Base-by-base conservation (phyloP, 2,113 vertebrate species). In the Epinephelus cyanopodus region DNA sequence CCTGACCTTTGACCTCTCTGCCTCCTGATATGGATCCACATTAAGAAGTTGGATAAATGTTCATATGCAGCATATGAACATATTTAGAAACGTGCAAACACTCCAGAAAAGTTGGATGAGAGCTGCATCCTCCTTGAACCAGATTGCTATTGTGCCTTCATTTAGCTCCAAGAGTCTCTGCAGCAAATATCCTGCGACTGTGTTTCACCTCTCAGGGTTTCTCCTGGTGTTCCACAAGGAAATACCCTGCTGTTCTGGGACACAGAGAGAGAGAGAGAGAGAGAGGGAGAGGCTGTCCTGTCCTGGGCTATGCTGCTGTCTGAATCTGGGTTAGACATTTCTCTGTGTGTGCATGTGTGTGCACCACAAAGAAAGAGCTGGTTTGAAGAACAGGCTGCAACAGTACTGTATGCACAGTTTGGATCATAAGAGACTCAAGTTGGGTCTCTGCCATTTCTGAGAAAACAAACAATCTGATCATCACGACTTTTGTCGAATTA, bases 191-290 rank as follows among this genome's bases (percentile, higher is more conserved):
- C 81, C 54, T 66, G 77, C 62, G 54, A 86, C 87, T 81, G 71
- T 66, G 75, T 82, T 86, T 84, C 78, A 90, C 84, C 82, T 92
- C 80, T 80, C 81, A 75, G 86, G 79, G 86, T 58, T 90, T 82
- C 81, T 90, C 83, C 81, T 81, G 85, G 87, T 80, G 74, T 86
- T 88, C 89, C 86, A 88, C 80, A 81, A 93, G 89, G 86, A 93
- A 91, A 92, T 77, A 86, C 87, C 90, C 86, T 71, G 81, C 81
- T 87, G 88, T 83, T 85, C 85, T 89, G 83, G 87, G 89, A 89
- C 71, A 77, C 23, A 50, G 21, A 37, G 3, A 77, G 18, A 68
- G 27, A 60, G 8, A 53, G n/a, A n/a, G n/a, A n/a, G 66, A 37
- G 52, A 61, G 79, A 54, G 29, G 19, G 72, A 65, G 42, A 60